phyloP scores from a whole-genome alignment of 37 sponge, comb jelly and placozoan species.

The Lycopodina hypogea region DNA sequence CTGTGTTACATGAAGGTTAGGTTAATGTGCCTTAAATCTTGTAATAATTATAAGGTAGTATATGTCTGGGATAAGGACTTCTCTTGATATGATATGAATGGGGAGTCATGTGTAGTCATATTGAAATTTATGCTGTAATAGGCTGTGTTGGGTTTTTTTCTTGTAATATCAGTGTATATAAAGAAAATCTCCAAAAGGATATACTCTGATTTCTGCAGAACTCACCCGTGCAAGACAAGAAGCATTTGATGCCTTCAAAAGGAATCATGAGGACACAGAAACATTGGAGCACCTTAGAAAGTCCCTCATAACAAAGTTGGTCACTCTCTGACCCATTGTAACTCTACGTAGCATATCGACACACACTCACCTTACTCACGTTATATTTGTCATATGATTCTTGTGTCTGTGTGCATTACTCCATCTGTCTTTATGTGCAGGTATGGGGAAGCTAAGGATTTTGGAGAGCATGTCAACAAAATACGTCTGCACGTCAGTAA shows the following conservation, averaged over 20 bases:
- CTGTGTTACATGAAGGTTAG: not conserved
- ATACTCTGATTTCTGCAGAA: too few species aligned
- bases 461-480: conserved; percentile 87
- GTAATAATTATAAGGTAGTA: too few species aligned
- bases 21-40: too few species aligned
- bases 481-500: conserved; percentile 82
- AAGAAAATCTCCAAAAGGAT: too few species aligned
- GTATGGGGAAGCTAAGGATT: conserved; percentile 87
- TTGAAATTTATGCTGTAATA: too few species aligned
- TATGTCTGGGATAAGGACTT: too few species aligned
- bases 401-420: not conserved
- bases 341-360: not conserved
- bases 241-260: conserved; percentile 90
- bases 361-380: not conserved
- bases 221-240: conserved; percentile 80
- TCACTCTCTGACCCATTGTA: not conserved
- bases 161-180: too few species aligned
- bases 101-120: too few species aligned
- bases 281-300: conserved; percentile 82
- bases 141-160: too few species aligned
- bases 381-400: not conserved
- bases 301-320: conserved; percentile 71
- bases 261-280: conserved; percentile 65
- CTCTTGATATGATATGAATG: too few species aligned
- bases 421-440: conserved; percentile 26